These are phyloP conservation scores for Epinephelus cyanopodus DNA, from an alignment of 2,113 vertebrate species.

Conservation along the genomic window DNA sequence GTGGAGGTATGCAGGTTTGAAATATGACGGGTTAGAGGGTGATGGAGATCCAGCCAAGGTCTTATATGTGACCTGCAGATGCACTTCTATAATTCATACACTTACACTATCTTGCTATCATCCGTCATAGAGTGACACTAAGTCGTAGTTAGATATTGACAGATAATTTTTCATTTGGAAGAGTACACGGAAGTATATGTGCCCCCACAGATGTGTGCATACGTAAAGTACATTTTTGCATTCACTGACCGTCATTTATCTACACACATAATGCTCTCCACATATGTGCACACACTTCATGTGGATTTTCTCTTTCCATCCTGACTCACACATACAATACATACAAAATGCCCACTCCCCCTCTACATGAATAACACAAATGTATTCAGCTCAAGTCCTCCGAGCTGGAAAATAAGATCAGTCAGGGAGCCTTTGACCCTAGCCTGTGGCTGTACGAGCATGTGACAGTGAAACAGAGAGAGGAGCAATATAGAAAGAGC, in stretches of 20 bases:
- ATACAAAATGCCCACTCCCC: conserved; percentile 57
- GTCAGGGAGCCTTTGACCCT: conserved; percentile 81
- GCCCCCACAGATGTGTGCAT: not conserved
- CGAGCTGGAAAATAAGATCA: conserved; percentile 84
- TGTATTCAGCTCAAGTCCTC: conserved; percentile 77
- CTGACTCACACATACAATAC: conserved; percentile 50
- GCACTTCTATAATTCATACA: conserved; percentile 35
- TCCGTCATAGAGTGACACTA: conserved; percentile 6
- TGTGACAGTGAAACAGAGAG: conserved; percentile 68
- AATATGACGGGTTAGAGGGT: conserved; percentile 44
- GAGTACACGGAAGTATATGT: not conserved
- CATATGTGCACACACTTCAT: conserved; percentile 18
- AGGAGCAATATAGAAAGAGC: conserved; percentile 32
- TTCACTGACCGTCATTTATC: conserved; percentile 5
- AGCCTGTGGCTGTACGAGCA: conserved; percentile 71
- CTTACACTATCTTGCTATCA: conserved; percentile 7
- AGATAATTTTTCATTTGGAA: conserved; percentile 17
- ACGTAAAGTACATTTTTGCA: not conserved
- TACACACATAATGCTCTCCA: not conserved
- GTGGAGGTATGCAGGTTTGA: conserved; percentile 21
- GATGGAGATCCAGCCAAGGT: conserved; percentile 57
- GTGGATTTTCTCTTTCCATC: conserved; percentile 41
- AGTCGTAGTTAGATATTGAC: not conserved
- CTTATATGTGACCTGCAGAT: conserved; percentile 55
- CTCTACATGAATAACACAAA: conserved; percentile 78